Base-by-base conservation (phyloP, 2,113 vertebrate species). In the Callionymus lyra region DNA sequence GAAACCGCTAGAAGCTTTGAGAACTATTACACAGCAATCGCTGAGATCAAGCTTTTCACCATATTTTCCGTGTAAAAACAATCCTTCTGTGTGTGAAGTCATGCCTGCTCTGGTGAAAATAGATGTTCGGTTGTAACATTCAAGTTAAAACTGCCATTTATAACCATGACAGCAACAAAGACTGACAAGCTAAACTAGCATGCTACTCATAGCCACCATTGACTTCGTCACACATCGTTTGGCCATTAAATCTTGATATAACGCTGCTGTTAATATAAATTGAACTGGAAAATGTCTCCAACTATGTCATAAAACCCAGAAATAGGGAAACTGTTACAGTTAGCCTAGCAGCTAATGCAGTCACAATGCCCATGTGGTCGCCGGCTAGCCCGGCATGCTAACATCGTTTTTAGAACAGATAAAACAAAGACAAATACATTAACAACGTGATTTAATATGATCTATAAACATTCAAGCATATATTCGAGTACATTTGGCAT, bases 1-100 rank as follows among this genome's bases (percentile, higher is more conserved):
- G 79, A 82, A 84, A 52, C 73, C 50, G 31, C 81, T 76, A 82
- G 82, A 85, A 83, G 53, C 53, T 75, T 77, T 31, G 1, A 36
- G 5, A 27, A 27, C 21, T 27, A 27, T 27, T 27, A 9, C 10
- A 10, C 14, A 15, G 1, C 16, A 10, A 3, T 12, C 1, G 12
- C 4, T 14, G 10, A 4, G 9, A 44, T 31, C 31, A 55, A 31
- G n/a, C n/a, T n/a, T n/a, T n/a, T 12, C 9, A 1, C n/a, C 2
- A 9, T 18, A 2, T 9, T 1, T 3, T 6, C 1, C 9, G 27
- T 12, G 12, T 4, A 11, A n/a, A 0, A 16, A 2, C 10, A 9
- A 17, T n/a, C n/a, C 9, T 1, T 9, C 8, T 5, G 2, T 32
- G 6, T 12, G 10, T n/a, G 9, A 6, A 17, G 18, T 2, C 2